Percentiles rank a stretch among this genome's conserved stretches.
phyloP scores from a whole-genome alignment of 2,113 vertebrate species.

The Platichthys stellatus region DNA sequence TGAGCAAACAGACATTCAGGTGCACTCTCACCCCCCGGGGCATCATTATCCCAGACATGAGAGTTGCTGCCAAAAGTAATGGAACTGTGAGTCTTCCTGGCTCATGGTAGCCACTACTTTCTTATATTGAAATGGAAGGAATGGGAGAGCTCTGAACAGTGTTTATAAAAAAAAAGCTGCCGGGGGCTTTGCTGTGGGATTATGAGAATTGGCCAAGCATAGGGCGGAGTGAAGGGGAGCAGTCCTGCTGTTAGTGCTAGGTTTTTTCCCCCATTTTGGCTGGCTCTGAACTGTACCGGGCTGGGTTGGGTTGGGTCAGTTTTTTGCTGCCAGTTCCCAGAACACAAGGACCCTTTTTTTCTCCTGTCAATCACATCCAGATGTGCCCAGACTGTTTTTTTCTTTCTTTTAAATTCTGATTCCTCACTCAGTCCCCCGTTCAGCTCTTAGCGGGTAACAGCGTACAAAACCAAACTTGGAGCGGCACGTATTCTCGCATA shows the following conservation, averaged over 20 bases:
- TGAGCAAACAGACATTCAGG: slow-evolving; percentile 72
- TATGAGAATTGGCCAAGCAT: slow-evolving; percentile 65
- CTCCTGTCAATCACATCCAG: slow-evolving; percentile 80
- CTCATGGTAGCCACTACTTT: slow-evolving; percentile 56
- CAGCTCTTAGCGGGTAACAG: slow-evolving; percentile 15
- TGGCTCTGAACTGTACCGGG: slow-evolving; percentile 52
- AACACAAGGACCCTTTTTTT: slow-evolving; percentile 74
- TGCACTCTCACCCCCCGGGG: slow-evolving; percentile 61
- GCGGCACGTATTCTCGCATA: slow-evolving; percentile 22
- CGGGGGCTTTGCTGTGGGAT: slow-evolving; percentile 73
- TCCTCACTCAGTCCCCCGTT: slow-evolving; percentile 38
- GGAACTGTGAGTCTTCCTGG: slow-evolving; percentile 70
- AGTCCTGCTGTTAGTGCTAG: slow-evolving; percentile 37
- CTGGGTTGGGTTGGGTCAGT: slow-evolving; percentile 64
- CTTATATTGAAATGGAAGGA: slow-evolving; percentile 64
- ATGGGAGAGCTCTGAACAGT: slow-evolving; percentile 51
- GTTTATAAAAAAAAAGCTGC: slow-evolving; percentile 60
- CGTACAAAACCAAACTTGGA: slow-evolving; percentile 40
- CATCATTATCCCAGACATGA: slow-evolving; percentile 74
- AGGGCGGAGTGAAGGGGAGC: slow-evolving; percentile 44
- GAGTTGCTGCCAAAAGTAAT: slow-evolving; percentile 66
- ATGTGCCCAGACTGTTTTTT: slow-evolving; percentile 75
- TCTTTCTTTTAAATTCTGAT: slow-evolving; percentile 54
- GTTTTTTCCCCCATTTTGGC: slow-evolving; percentile 42
- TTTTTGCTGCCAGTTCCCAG: slow-evolving; percentile 73